Evolutionary conservation across 1,140 invertebrate species (phyloP).

Genomic region (Palaemon carinicauda): DNA sequence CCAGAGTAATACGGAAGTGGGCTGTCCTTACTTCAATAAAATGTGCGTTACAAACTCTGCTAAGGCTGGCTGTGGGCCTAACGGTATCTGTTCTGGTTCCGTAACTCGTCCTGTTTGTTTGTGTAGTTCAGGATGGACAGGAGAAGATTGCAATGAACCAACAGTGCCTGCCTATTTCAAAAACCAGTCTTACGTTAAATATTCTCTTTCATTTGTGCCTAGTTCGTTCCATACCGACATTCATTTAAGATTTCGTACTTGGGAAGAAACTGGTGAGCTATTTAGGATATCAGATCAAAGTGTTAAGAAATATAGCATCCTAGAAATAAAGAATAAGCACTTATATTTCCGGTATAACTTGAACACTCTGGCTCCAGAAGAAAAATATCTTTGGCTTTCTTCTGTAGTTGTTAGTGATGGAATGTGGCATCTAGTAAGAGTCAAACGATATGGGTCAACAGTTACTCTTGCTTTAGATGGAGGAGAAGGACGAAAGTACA

Average conservation of each 20-base stretch:
- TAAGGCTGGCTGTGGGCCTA: slow-evolving; percentile 85
- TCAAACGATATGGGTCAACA: slow-evolving; percentile 85
- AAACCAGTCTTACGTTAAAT: slow-evolving; percentile 92
- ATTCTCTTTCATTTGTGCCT: slow-evolving; percentile 92
- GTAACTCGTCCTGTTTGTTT: slow-evolving; percentile 87
- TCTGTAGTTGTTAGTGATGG: slow-evolving; percentile 92
- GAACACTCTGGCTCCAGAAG: slow-evolving; percentile 87
- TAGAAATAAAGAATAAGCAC: slow-evolving; percentile 91
- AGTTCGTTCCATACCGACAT: slow-evolving; percentile 91
- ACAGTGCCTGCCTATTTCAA: slow-evolving; percentile 90
- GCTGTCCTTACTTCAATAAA: slow-evolving; percentile 90
- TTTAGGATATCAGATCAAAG: slow-evolving; percentile 94
- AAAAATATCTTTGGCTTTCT: slow-evolving; percentile 89
- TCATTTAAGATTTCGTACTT: slow-evolving; percentile 89
- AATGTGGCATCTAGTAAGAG: slow-evolving; percentile 93
- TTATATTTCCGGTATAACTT: slow-evolving; percentile 90
- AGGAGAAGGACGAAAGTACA: slow-evolving; percentile 92
- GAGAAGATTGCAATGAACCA: slow-evolving; percentile 82
- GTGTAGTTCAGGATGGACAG: slow-evolving; percentile 91
- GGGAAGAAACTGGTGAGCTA: slow-evolving; percentile 90
- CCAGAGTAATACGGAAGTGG: slow-evolving; percentile 80
- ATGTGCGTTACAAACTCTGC: slow-evolving; percentile 79
- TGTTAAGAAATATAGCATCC: slow-evolving; percentile 91
- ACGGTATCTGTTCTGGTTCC: slow-evolving; percentile 92
- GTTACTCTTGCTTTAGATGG: slow-evolving; percentile 94